A percentile compares a stretch with the other conserved stretches of the same genome.
Conservation (phyloP, 2,797 vertebrate genomes). For the Hypotaenidia philippensis region DNA sequence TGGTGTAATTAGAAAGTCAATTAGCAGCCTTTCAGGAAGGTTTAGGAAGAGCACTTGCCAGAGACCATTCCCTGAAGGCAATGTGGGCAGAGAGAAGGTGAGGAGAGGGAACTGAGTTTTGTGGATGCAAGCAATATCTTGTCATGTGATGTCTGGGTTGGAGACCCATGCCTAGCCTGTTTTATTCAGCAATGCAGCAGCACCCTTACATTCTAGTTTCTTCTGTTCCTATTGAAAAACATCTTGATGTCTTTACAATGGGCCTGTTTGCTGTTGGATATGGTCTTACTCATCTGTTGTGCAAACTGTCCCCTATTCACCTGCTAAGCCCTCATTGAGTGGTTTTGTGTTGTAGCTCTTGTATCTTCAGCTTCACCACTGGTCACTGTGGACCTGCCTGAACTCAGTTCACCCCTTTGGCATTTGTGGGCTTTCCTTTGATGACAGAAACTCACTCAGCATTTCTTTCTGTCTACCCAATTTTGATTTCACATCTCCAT, state of each 20-base stretch:
- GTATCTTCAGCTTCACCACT: neutral
- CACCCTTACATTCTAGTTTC: neutral
- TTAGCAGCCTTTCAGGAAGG: neutral
- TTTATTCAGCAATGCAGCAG: neutral
- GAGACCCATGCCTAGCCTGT: neutral
- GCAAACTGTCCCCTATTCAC: neutral
- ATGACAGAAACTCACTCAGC: neutral
- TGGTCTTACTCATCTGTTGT: neutral
- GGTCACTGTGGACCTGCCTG: neutral
- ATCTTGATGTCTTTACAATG: neutral
- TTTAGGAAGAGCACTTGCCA: neutral
- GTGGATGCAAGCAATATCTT: neutral
- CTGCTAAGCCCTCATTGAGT: neutral
- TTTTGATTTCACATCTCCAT: neutral
- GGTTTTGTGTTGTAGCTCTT: neutral
- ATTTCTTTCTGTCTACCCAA: neutral
- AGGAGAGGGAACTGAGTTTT: neutral
- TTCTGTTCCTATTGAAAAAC: neutral
- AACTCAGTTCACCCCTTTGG: neutral
- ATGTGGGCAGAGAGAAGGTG: neutral
- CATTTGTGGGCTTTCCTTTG: neutral
- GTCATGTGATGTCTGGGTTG: neutral
- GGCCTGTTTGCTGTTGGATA: neutral
- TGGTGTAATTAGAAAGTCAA: neutral
- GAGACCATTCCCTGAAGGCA: neutral